Conservation (phyloP, 2,888 invertebrate genomes). For the Drosophila incognita region DNA sequence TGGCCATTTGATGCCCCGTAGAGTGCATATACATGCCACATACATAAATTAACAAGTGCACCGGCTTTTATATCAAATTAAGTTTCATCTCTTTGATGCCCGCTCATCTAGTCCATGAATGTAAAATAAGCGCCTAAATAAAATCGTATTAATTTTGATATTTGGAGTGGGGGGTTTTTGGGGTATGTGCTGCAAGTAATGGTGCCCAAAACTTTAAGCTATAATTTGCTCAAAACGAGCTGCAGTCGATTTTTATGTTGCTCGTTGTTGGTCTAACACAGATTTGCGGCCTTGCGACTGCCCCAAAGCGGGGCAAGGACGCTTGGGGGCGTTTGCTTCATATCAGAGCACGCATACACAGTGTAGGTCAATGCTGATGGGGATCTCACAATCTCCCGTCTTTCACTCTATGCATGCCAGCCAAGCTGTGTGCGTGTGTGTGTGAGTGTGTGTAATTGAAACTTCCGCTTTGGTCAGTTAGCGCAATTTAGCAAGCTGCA, state of each 20-base stretch:
- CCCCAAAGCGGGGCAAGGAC: constrained; percentile 41
- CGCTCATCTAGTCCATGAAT: constrained; percentile 39
- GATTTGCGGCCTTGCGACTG: constrained; percentile 74
- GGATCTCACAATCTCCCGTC: constrained; percentile 4
- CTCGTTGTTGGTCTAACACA: constrained; percentile 59
- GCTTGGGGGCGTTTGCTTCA: constrained; percentile 67
- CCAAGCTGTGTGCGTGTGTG: constrained; percentile 3
- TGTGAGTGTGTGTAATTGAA: constrained; percentile 64
- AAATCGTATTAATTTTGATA: constrained; percentile 58
- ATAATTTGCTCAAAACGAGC: constrained; percentile 65
- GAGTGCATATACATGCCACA: constrained; percentile 25
- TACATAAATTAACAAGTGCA: constrained; percentile 32
- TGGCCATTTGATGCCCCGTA: constrained; percentile 43
- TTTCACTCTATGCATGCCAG: constrained; percentile 31
- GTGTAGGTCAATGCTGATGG: constrained; percentile 74
- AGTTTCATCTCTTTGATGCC: constrained; percentile 23
- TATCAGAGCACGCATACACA: constrained; percentile 69
- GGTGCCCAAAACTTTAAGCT: constrained; percentile 69
- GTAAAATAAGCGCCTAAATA: constrained; percentile 51
- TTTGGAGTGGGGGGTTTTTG: neutral
- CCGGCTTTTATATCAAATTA: constrained; percentile 46
- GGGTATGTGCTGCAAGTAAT: constrained; percentile 67
- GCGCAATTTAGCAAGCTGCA: constrained; percentile 80
- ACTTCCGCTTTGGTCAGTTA: constrained; percentile 81
- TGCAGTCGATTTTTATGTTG: constrained; percentile 16